Percentiles rank a stretch among this genome's conserved stretches.
These are phyloP conservation scores for Pampus argenteus DNA, from an alignment of 2,797 vertebrate genomes.

Conservation along the genomic window DNA sequence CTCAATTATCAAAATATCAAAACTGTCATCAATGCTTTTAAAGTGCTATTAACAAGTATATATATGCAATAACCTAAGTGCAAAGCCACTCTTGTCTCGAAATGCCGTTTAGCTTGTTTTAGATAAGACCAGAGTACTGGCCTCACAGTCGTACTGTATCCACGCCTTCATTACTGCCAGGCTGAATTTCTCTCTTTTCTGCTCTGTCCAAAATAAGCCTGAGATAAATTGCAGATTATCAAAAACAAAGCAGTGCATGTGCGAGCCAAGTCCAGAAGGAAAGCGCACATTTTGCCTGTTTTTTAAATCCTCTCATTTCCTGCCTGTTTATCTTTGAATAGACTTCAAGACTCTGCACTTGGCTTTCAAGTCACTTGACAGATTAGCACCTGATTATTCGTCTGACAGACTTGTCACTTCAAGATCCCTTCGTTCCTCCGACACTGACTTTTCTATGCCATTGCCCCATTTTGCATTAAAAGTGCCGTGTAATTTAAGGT, in stretches of 20 bases:
- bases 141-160: not conserved
- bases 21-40: not conserved
- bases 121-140: not conserved
- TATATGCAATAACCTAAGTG: not conserved
- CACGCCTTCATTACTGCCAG: not conserved
- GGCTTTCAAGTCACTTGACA: slow-evolving; percentile 6
- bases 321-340: slow-evolving; percentile 13
- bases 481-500: not conserved
- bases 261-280: slow-evolving; percentile 18
- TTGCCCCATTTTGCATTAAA: not conserved
- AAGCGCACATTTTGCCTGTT: slow-evolving; percentile 10
- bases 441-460: not conserved
- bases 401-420: not conserved
- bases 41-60: not conserved
- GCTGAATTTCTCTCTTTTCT: not conserved
- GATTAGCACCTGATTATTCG: slow-evolving; percentile 37
- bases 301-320: slow-evolving; percentile 14
- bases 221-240: slow-evolving; percentile 29
- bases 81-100: not conserved
- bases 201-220: slow-evolving; percentile 32
- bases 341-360: slow-evolving; percentile 6
- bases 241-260: slow-evolving; percentile 19
- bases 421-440: slow-evolving; percentile 10
- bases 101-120: not conserved
- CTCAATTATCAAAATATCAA: not conserved